Base-by-base conservation (phyloP, 92 coral and sea anemone genomes). In the Zoanthus gigantus region DNA sequence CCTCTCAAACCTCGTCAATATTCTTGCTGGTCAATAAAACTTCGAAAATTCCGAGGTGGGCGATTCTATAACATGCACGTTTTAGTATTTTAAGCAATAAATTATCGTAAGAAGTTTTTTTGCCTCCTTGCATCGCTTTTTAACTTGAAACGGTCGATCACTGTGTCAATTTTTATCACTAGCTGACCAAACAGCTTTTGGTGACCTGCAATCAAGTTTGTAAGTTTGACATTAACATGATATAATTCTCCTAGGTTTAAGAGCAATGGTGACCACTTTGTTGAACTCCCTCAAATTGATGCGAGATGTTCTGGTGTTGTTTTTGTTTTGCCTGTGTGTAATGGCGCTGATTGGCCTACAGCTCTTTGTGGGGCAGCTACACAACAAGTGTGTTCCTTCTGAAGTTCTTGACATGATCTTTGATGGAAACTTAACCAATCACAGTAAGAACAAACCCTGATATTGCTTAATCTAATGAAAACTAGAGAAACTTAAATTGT, bases 231-330 rank as follows among this genome's bases (percentile, higher is more conserved):
- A 37, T 37, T 37, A 37, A 37, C 42, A 37, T 37, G 42, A 2
- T 37, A 37, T 37, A 0, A 65, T 4, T 17, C 10, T 29, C 34
- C 4, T 56, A 94, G 95, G 96, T 44, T 85, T 94, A 50, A 91
- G 98, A n/a, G 86, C 98, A n/a, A 94, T 94, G 98, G 98, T 94
- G 29, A 94, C 93, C 82, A 90, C 96, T 18, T 87, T 94, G 61
- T 91, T 94, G 44, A 93, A 93, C 31, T 94, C 98, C 9, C 92
- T 94, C 30, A 94, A 93, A 85, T 88, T 94, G 30, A 83, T 94
- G 80, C 93, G 92, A 69, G 98, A 94, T 71, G 98, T 94, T 11
- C 46, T 94, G 85, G 98, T 94, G 48, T 74, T 94, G 87, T 94
- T 94, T 56, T 84, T 94, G 84, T 94, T 94, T 87, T 93, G 90